Evolutionary conservation across 2,888 invertebrate species (phyloP), one percentile per base, ranked within the genome.

Genomic region (Miltochrista miniata): DNA sequence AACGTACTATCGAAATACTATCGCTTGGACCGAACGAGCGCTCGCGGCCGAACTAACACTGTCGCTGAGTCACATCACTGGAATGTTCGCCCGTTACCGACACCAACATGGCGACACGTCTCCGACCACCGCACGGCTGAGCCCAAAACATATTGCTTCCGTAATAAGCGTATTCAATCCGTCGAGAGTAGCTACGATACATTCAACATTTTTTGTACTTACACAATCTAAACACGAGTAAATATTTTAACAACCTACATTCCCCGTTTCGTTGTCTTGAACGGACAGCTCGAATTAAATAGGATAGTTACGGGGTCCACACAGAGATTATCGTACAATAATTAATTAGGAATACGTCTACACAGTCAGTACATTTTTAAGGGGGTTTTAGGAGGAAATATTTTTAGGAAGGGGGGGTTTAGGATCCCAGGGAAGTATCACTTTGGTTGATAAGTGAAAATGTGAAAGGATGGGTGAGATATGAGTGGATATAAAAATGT

Each of bases 201-300:
- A 84, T 64, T 59, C 59, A 80, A 68, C 74, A 78, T 74, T 85
- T 87, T 89, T 90, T 90, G 90, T 90, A 90, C 90, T 89, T 85
- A 85, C 83, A 85, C 83, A 86, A 81, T 76, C 75, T 82, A 85
- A 75, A 84, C 81, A 85, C 80, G 81, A 85, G 77, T 85, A 84
- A 81, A 83, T 74, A 79, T 75, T 64, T 71, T 64, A 88, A 90
- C 90, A 88, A 89, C 90, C 90, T 85, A 86, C 75, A 55, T 72
- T 86, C 81, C 85, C 85, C 86, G 79, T 79, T 89, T 91, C 90
- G 90, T 90, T 91, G 90, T 90, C 76, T 85, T 74, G 72, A 72
- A 78, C 83, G 90, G 90, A 90, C 86, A 85, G 85, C 74, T 76
- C 77, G 79, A 83, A 72, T 72, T 69, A 56, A 61, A 72, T 72